Evolutionary conservation across 2,797 vertebrate genomes (phyloP), one percentile per base, ranked within the genome.

Genomic region (Pseudocheirus occidentalis): DNA sequence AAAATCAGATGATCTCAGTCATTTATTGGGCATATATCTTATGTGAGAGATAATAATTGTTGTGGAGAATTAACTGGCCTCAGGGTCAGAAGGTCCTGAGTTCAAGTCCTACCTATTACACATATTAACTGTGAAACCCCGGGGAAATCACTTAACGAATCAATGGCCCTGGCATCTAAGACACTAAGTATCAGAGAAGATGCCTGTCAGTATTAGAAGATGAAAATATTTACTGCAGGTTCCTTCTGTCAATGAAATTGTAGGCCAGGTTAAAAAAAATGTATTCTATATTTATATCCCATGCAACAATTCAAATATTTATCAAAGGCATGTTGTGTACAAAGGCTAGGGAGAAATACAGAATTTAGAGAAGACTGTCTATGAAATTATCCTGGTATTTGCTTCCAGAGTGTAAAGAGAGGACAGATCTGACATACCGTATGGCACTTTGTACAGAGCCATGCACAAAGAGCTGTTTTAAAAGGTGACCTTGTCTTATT

Each of bases 401-500:
- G 59, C 59, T 62, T 34, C n/a, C 59, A 34, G 40, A 87, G 73
- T 50, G 73, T 87, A 50, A 50, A 10, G 21, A 9, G 73, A 46
- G 73, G 40, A 46, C 40, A 40, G 40, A n/a, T 24, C 73, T 81
- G 40, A 81, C 40, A 46, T 4, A 46, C 40, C 73, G 13, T 10
- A 40, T 0, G 21, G 73, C 73, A 81, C 40, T 3, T 10, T 27
- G 40, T 46, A 87, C 40, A 24, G 73, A 87, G 9, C 73, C 7
- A 27, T 27, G 40, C 40, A 87, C 40, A 40, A 87, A 87, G 21
- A 87, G 73, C 21, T 46, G 73, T 87, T 87, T 87, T 50, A 50
- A 87, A 87, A 87, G 73, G 73, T 87, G 73, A 87, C 73, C 73
- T 87, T 87, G 73, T 87, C 73, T 87, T 46, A 50, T 87, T 50